phyloP scores from a whole-genome alignment of 2,797 vertebrate species.

The Bovichtus variegatus region DNA sequence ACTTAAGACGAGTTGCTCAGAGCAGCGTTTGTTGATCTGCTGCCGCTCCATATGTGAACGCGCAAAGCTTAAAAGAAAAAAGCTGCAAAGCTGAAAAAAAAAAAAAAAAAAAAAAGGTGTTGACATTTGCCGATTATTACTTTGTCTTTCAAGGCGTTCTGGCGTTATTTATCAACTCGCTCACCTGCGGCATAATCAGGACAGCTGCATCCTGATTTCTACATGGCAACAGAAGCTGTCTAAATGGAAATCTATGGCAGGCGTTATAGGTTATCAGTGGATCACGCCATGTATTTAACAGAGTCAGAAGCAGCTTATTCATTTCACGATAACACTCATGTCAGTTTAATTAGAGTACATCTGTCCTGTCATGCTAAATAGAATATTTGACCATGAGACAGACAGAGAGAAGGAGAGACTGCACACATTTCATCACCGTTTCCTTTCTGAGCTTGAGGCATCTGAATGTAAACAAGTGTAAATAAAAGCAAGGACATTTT shows the following conservation, averaged over 20 bases:
- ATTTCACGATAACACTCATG: neutral
- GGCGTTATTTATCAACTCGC: neutral
- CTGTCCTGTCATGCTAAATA: neutral
- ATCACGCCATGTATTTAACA: neutral
- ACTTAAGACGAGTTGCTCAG: neutral
- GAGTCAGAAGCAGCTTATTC: neutral
- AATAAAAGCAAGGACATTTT: slow-evolving; percentile 54
- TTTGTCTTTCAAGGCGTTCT: neutral
- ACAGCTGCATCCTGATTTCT: slow-evolving; percentile 3
- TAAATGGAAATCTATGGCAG: neutral
- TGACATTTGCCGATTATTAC: neutral
- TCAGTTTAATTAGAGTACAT: neutral
- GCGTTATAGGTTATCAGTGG: neutral
- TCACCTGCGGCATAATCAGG: neutral
- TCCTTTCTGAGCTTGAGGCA: neutral
- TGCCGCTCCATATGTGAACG: neutral
- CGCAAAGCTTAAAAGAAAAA: neutral
- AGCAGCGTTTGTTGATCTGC: neutral
- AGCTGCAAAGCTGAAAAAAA: neutral
- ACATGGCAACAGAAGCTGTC: neutral
- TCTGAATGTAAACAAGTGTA: slow-evolving; percentile 24
- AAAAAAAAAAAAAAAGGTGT: no score
- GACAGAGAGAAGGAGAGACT: slow-evolving; percentile 15
- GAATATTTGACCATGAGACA: slow-evolving; percentile 6
- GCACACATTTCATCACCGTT: neutral